Conservation (phyloP, 2,888 invertebrate genomes). For the Lasioglossum villosulum region DNA sequence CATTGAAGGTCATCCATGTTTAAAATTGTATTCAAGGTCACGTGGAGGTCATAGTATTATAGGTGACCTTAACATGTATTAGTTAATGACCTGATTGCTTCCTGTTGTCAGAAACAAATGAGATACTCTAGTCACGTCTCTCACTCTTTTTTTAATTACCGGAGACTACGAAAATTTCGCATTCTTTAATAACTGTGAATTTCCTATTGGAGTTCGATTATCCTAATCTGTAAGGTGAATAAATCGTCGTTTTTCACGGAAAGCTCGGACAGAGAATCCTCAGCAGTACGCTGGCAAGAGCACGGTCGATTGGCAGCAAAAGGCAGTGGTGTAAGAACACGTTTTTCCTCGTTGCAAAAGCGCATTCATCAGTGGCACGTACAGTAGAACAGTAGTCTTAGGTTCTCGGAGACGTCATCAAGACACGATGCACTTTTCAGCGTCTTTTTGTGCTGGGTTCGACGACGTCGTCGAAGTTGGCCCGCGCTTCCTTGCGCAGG, state of each 20-base stretch:
- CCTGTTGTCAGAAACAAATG: not conserved
- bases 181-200: not conserved
- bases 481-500: slow-evolving; percentile 91
- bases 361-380: slow-evolving; percentile 10
- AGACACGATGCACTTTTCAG: slow-evolving; percentile 94
- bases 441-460: slow-evolving; percentile 86
- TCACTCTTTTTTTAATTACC: not conserved
- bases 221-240: not conserved
- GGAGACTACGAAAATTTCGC: not conserved
- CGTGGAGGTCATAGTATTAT: no score
- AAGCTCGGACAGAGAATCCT: not conserved
- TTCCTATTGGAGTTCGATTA: not conserved
- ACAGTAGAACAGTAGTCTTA: not conserved
- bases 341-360: not conserved
- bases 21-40: not conserved
- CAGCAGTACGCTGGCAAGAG: not conserved
- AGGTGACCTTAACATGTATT: not conserved
- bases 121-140: not conserved
- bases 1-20: not conserved
- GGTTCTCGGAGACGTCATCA: slow-evolving; percentile 85
- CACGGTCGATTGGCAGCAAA: not conserved
- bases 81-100: not conserved
- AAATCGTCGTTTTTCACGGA: not conserved
- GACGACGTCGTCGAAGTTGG: slow-evolving; percentile 70
- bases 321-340: not conserved